Evolutionary conservation across 2,113 vertebrate genomes (phyloP), one percentile per base, ranked within the genome.

Genomic region (rabbit (Oryctolagus cuniculus)): DNA sequence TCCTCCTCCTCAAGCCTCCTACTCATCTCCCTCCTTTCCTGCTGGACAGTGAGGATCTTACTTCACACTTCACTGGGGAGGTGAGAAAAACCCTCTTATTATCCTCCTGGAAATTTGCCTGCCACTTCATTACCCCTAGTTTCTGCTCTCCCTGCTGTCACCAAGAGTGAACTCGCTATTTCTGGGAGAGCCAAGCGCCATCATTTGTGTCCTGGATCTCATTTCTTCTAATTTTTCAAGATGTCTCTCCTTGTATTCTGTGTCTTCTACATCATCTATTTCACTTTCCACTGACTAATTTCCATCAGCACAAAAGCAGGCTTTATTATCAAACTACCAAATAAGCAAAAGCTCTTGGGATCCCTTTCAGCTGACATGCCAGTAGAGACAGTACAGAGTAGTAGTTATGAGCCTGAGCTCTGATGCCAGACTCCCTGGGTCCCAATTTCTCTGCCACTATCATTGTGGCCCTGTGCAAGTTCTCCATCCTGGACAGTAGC

Each of bases 281-380:
- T 90, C 64, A 72, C 27, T 84, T 91, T 66, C 72, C 17, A 34
- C 69, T 66, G n/a, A 77, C 25, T 51, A 64, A 81, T 91, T 91
- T 67, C 93, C 70, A 29, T 90, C 80, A 75, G 72, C 61, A 53
- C 63, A 34, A 90, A 95, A 80, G 21, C 31, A 69, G 51, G 44
- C 79, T 55, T 5, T 87, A n/a, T 66, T 36, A 75, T 61, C 15
- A 75, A 85, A 64, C 55, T 67, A 89, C 87, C 22, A 70, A 77
- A 82, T 36, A 61, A 72, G 22, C 31, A 81, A 67, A 79, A 75
- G 24, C 31, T 51, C 51, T 74, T 29, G 61, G 80, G 36, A 67
- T 77, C 3, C n/a, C 15, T 72, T 85, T 78, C 11, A 82, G 38
- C 22, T 34, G 66, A 9, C 31, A 38, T 70, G 11, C 44, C 53